Evolutionary conservation across 37 sponge, comb jelly and placozoan genomes (phyloP).

Genomic region (Agelas oroides): DNA sequence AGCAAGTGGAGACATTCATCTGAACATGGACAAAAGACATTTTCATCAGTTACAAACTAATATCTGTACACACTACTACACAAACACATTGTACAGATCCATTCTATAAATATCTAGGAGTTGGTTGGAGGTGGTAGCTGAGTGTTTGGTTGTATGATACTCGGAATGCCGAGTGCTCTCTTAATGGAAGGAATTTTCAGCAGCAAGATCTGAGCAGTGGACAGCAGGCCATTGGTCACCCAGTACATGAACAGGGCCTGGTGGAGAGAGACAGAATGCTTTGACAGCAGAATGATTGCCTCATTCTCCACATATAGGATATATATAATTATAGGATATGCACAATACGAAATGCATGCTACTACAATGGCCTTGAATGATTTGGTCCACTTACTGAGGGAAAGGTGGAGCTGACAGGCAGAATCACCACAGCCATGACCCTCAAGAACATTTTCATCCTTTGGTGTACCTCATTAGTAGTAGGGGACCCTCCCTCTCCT

Average conservation of each 20-base stretch:
- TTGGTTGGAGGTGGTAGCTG: too few species aligned
- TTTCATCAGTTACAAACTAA: not conserved
- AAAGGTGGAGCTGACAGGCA: constrained; percentile 70
- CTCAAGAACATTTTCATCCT: constrained; percentile 66
- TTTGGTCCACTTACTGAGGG: constrained; percentile 71
- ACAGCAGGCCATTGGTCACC: constrained; percentile 57
- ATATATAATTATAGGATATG: too few species aligned
- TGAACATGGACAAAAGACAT: not conserved
- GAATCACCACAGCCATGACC: constrained; percentile 41
- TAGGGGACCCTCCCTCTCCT: constrained; percentile 73
- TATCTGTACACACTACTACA: too few species aligned
- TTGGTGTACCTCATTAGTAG: constrained; percentile 31
- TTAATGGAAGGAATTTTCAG: constrained; percentile 57
- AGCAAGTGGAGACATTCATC: constrained; percentile 23
- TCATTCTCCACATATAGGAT: too few species aligned
- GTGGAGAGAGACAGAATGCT: too few species aligned
- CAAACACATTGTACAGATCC: too few species aligned
- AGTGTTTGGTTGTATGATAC: not conserved
- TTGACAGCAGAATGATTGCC: too few species aligned
- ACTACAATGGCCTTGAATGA: too few species aligned
- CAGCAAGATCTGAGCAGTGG: constrained; percentile 58
- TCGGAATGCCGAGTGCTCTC: constrained; percentile 67
- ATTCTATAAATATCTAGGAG: too few species aligned
- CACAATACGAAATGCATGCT: too few species aligned
- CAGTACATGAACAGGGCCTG: constrained; percentile 86